Conservation (phyloP, 2,113 vertebrate species). For the Mastomys coucha region DNA sequence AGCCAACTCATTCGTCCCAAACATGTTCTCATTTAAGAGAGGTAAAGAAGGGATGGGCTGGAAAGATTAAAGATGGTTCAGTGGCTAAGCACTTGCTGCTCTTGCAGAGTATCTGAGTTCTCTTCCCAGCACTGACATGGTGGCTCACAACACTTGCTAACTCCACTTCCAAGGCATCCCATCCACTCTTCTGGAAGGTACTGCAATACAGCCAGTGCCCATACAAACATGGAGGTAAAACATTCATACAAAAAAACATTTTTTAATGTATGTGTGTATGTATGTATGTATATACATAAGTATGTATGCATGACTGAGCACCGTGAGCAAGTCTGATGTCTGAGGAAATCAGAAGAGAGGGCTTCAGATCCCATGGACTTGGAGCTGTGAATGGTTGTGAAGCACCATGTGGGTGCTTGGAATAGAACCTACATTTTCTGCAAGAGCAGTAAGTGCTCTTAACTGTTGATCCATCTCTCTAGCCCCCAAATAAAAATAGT, state of each 20-base stretch:
- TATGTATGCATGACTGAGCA: neutral
- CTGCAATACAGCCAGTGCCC: neutral
- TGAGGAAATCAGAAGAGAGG: neutral
- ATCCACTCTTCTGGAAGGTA: neutral
- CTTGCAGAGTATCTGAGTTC: neutral
- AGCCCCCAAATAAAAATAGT: neutral
- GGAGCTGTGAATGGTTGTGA: neutral
- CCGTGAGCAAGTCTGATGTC: neutral
- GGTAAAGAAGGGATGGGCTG: no score
- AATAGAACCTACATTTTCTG: neutral
- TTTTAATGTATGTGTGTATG: neutral
- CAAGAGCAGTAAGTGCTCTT: neutral
- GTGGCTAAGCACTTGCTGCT: neutral
- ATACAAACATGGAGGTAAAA: neutral
- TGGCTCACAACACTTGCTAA: neutral
- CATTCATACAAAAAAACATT: neutral
- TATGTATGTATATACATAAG: neutral
- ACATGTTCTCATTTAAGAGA: neutral
- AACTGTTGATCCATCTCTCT: neutral
- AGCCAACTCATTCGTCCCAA: neutral
- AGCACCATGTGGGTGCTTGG: neutral
- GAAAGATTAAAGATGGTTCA: no score
- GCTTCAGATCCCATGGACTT: neutral
- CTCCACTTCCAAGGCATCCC: neutral
- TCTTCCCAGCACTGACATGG: neutral